Evolutionary conservation across 2,113 vertebrate species (phyloP).

Genomic region (Tragulus kanchil): DNA sequence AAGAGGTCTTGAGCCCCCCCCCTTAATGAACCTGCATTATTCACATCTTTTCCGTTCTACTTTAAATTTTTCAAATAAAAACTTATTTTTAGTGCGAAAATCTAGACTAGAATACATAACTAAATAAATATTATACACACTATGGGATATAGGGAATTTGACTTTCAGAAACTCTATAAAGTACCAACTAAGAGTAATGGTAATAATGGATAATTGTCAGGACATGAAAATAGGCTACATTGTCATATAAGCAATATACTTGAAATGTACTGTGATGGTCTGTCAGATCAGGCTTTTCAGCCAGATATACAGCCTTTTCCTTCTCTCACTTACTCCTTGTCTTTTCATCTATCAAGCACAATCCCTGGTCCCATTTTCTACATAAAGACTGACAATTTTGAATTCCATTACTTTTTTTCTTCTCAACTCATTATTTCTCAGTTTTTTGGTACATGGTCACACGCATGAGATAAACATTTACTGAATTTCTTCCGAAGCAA

Average conservation of each 20-base stretch:
- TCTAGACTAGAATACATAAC: neutral
- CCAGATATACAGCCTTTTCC: neutral
- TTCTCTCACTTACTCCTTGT: neutral
- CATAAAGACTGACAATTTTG: conserved; percentile 32
- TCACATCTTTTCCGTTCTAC: no score
- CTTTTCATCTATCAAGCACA: conserved; percentile 41
- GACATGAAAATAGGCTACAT: neutral
- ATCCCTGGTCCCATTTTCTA: neutral
- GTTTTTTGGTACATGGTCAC: neutral
- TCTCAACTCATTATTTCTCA: neutral
- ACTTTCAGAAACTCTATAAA: neutral
- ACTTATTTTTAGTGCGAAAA: neutral
- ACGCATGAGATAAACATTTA: neutral
- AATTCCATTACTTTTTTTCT: neutral
- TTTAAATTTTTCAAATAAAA: no score
- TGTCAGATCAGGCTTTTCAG: conserved; percentile 24
- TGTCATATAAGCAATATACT: conserved; percentile 15
- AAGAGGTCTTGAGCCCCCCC: no score
- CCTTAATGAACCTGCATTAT: no score
- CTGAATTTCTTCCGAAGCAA: neutral
- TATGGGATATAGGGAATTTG: neutral
- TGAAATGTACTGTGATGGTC: neutral
- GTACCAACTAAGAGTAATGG: neutral
- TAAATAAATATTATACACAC: neutral
- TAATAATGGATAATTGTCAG: neutral